Evolutionary conservation across 2,888 invertebrate genomes (phyloP).

Genomic region (Crematogaster levior): DNA sequence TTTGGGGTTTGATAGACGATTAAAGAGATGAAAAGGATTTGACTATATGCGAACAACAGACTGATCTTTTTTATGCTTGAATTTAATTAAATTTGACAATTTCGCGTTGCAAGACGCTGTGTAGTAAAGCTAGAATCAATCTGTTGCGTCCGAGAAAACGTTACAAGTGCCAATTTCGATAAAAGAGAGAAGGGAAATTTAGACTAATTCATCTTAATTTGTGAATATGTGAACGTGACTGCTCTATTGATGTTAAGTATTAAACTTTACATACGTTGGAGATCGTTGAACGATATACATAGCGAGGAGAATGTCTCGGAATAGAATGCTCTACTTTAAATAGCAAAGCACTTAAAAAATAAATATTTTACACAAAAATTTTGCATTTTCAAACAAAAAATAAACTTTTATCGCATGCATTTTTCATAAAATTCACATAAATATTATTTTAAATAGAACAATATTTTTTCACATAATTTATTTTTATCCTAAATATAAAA

Average conservation of each 20-base stretch:
- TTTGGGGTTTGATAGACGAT: no score
- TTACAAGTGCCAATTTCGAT: slow-evolving; percentile 1
- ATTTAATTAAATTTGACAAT: background rate
- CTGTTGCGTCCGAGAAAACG: background rate
- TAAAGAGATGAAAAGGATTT: background rate
- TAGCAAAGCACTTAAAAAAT: background rate
- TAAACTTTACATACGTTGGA: background rate
- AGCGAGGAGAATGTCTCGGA: background rate
- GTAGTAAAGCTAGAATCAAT: background rate
- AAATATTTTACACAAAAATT: background rate
- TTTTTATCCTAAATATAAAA: background rate
- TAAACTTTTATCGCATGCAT: background rate
- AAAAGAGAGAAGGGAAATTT: background rate
- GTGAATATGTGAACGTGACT: background rate
- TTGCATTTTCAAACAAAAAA: background rate
- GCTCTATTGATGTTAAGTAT: background rate
- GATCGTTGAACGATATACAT: background rate
- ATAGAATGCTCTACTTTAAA: background rate
- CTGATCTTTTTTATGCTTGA: slow-evolving; percentile 20
- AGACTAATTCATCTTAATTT: background rate
- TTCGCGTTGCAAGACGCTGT: background rate
- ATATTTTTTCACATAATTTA: background rate
- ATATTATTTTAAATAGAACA: background rate
- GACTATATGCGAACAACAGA: background rate
- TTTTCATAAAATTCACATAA: background rate